These are phyloP conservation scores for Labroides dimidiatus DNA, from an alignment of 2,797 vertebrate genomes.

Conservation along the genomic window DNA sequence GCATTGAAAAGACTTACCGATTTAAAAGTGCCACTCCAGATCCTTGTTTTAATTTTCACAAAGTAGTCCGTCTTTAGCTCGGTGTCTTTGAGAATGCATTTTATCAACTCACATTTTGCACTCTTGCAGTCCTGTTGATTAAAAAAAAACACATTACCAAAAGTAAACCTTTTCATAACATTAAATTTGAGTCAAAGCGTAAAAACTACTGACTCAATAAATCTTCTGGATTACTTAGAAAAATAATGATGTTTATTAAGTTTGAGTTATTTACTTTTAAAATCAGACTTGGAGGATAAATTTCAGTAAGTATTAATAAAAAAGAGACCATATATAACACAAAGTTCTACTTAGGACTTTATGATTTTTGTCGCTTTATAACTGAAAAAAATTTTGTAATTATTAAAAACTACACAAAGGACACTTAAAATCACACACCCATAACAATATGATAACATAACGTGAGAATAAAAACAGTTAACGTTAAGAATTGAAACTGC, in stretches of 20 bases:
- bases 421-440: neutral
- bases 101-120: slow-evolving; percentile 81
- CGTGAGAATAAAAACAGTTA: neutral
- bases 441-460: neutral
- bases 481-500: neutral
- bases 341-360: neutral
- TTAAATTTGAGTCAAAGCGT: too few relatives aligned
- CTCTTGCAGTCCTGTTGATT: slow-evolving; percentile 86
- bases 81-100: slow-evolving; percentile 87
- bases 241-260: neutral
- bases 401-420: neutral
- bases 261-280: neutral
- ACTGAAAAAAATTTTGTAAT: neutral
- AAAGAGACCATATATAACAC: neutral
- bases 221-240: neutral
- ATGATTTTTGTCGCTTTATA: neutral
- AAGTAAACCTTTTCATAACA: neutral
- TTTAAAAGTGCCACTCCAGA: slow-evolving; percentile 91
- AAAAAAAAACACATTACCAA: neutral
- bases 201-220: too few relatives aligned
- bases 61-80: slow-evolving; percentile 82
- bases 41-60: slow-evolving; percentile 88
- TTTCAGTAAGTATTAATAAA: neutral
- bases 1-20: slow-evolving; percentile 78
- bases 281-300: neutral